Evolutionary conservation across 2,113 vertebrate genomes (phyloP).

Genomic region (Cebus imitator): DNA sequence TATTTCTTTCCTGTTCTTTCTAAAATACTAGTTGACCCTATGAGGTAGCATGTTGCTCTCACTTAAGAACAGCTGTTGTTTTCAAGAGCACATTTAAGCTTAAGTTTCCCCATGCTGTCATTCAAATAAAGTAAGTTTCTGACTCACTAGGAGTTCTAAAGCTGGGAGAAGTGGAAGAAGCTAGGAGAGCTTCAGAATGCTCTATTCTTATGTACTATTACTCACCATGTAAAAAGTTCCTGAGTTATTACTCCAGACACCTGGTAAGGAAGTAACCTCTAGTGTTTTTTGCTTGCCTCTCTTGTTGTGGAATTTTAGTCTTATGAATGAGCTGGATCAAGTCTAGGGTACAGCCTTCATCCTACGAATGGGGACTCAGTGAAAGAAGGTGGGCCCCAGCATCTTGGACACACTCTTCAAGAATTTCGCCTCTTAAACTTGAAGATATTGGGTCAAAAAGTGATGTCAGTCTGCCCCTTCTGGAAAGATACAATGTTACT

Average conservation of each 20-base stretch:
- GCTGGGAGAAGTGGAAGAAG: neutral
- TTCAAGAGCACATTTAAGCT: neutral
- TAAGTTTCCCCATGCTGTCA: neutral
- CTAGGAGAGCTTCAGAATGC: neutral
- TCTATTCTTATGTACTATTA: neutral
- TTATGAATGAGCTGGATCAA: neutral
- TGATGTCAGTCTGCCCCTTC: neutral
- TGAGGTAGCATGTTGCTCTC: neutral
- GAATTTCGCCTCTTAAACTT: neutral
- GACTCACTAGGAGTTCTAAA: neutral
- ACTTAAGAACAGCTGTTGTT: neutral
- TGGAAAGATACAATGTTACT: neutral
- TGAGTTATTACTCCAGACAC: neutral
- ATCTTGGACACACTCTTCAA: neutral
- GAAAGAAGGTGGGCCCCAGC: neutral
- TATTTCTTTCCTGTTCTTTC: neutral
- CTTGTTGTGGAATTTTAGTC: neutral
- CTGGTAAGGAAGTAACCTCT: neutral
- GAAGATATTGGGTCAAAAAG: neutral
- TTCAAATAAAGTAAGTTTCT: neutral
- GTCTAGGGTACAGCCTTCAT: neutral
- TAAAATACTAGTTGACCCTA: neutral
- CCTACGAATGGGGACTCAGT: neutral
- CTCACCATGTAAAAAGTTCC: neutral
- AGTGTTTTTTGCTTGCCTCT: neutral